phyloP scores from a whole-genome alignment of 23 tunicate species.

The Diplosoma virens region DNA sequence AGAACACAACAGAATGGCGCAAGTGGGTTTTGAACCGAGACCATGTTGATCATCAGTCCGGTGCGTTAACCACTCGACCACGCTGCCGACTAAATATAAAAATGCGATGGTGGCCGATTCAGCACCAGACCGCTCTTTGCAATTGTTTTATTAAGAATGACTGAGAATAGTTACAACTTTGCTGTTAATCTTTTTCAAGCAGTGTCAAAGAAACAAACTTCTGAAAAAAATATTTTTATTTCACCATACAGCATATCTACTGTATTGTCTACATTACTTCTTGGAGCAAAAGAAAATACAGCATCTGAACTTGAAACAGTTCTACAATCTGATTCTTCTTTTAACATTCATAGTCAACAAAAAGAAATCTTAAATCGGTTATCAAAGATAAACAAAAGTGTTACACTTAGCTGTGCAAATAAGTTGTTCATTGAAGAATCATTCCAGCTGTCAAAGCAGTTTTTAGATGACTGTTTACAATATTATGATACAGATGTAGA shows the following conservation, averaged over 20 bases:
- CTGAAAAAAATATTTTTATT: constrained; percentile 28
- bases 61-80: too few species aligned
- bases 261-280: constrained; percentile 37
- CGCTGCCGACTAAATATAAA: too few species aligned
- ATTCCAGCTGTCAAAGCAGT: constrained; percentile 8
- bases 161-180: background rate
- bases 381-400: background rate
- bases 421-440: constrained; percentile 43
- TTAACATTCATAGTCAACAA: background rate
- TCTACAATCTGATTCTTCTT: background rate
- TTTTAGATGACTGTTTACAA: constrained; percentile 9
- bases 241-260: constrained; percentile 59
- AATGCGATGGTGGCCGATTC: too few species aligned
- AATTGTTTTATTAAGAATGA: too few species aligned
- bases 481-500: background rate
- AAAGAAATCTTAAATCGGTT: background rate
- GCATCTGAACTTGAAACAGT: constrained; percentile 9
- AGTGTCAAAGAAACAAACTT: background rate
- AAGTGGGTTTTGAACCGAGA: too few species aligned
- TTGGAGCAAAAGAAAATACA: constrained; percentile 45
- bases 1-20: too few species aligned
- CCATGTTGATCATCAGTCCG: too few species aligned
- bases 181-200: constrained; percentile 11
- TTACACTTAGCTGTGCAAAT: constrained; percentile 42
- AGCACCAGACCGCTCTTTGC: too few species aligned